Evolutionary conservation across 2,113 vertebrate species (phyloP).

Genomic region (Syrrhaptes paradoxus): DNA sequence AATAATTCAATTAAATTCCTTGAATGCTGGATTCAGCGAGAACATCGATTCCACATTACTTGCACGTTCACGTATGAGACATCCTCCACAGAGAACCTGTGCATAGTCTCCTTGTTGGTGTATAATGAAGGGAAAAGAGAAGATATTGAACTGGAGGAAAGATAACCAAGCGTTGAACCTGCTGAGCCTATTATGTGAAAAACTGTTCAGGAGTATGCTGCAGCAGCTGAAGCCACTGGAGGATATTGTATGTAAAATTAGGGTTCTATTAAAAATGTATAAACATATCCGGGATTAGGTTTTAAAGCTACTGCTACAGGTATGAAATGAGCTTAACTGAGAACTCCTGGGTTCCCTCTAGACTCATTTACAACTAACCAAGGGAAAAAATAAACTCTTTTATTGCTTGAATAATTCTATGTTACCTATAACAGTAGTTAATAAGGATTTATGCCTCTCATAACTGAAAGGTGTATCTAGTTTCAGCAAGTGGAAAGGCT

Average conservation of each 20-base stretch:
- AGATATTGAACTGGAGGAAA: conserved; percentile 63
- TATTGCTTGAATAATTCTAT: conserved; percentile 52
- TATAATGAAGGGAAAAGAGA: conserved; percentile 66
- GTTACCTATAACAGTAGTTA: conserved; percentile 33
- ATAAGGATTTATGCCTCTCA: conserved; percentile 52
- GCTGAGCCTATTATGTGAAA: conserved; percentile 72
- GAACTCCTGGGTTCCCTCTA: conserved; percentile 64
- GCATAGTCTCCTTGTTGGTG: conserved; percentile 22
- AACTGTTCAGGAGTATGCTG: conserved; percentile 62
- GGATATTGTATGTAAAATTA: conserved; percentile 55
- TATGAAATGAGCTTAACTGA: conserved; percentile 46
- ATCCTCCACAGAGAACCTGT: conserved; percentile 17
- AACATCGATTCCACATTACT: conserved; percentile 67
- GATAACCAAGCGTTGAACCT: conserved; percentile 73
- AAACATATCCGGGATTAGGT: conserved; percentile 60
- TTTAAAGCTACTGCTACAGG: conserved; percentile 39
- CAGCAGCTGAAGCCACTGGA: conserved; percentile 56
- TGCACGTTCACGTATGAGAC: conserved; percentile 39
- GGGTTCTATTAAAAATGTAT: conserved; percentile 70
- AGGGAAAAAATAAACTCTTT: conserved; percentile 56
- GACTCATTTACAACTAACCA: conserved; percentile 57
- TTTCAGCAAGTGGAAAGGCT: not conserved
- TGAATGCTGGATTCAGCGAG: conserved; percentile 64
- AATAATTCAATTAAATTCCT: conserved; percentile 77
- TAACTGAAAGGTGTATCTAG: conserved; percentile 7